Base-by-base conservation (phyloP, 2,113 vertebrate genomes). In the Otis tarda region DNA sequence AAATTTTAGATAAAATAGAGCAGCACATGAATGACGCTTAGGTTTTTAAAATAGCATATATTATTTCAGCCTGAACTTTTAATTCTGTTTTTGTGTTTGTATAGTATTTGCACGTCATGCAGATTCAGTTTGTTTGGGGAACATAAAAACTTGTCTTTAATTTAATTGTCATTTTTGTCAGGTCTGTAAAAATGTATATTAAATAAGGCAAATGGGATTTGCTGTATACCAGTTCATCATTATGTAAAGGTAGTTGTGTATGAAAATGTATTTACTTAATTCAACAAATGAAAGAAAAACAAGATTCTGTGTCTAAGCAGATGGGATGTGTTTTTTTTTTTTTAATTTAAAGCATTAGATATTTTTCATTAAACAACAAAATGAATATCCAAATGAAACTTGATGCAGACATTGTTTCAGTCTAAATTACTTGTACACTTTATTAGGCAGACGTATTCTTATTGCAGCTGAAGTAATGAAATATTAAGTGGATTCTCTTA, bases 151-250 rank as follows among this genome's bases (percentile, higher is more conserved):
- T 17, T 79, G 18, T 69, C 87, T 88, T 93, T 79, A 94, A 94
- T 96, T 89, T 92, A 88, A 75, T 93, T 95, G 67, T 74, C n/a
- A 47, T 77, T 94, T 90, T 77, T 91, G 59, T 77, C 61, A 87
- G 37, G 12, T 80, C 57, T 95, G 63, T 95, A 83, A 47, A 95
- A 93, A 47, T 76, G 89, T 67, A 64, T 88, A 94, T 96, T 95
- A 79, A 94, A 86, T 92, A 87, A 95, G 43, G 45, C 39, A 89
- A 95, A 79, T 4, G 19, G 45, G 60, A 74, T 94, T 97, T 97
- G 19, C 65, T 50, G 0, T 68, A 45, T 77, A 52, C 56, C 39
- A 50, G 37, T 67, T 94, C 50, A 74, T 79, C 49, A 20, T 78
- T 59, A 81, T 64, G 15, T 49, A 89, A 73, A 88, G 57, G 33